Evolutionary conservation across 2,797 vertebrate species (phyloP), one percentile per base, ranked within the genome.

Genomic region (Sebastes iracundus): DNA sequence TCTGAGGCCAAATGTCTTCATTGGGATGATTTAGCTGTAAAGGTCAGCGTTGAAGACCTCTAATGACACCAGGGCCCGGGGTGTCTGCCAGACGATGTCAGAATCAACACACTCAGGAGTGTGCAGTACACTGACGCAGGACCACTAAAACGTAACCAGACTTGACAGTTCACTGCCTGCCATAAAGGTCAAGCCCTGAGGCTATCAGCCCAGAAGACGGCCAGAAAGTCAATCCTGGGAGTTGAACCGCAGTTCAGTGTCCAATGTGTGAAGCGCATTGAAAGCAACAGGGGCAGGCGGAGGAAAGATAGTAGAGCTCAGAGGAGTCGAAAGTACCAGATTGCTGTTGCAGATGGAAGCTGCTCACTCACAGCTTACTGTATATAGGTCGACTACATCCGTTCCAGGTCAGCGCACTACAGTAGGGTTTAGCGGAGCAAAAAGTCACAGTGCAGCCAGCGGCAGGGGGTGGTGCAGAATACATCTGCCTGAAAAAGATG

Each of bases 121-220:
- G 80, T 82, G 85, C 80, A 72, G 85, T 87, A 90, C 81, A 90
- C 86, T 83, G 74, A 87, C 75, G 68, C 84, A 82, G 81, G 70
- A 66, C 82, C 77, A 85, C 88, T 90, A 90, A 92, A 94, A 92
- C 28, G 16, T 86, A 93, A 92, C 88, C 79, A 88, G 84, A 84
- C 90, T 88, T 91, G 92, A 94, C 93, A 92, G 87, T 90, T 91
- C 86, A 84, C 76, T 87, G 92, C 83, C 85, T 92, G 82, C 80
- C 66, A 86, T 81, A 94, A 95, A 94, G 94, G 93, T 94, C 92
- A 90, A 85, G 83, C 87, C 91, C 91, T 87, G 49, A 88, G 87
- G 92, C 91, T 87, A 79, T 88, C 84, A 77, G 68, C 70, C 84
- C 80, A 78, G 80, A 84, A 80, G 86, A 84, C 76, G 72, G 75